phyloP scores from a whole-genome alignment of 2,888 invertebrate genomes.

The Tachina grossa region DNA sequence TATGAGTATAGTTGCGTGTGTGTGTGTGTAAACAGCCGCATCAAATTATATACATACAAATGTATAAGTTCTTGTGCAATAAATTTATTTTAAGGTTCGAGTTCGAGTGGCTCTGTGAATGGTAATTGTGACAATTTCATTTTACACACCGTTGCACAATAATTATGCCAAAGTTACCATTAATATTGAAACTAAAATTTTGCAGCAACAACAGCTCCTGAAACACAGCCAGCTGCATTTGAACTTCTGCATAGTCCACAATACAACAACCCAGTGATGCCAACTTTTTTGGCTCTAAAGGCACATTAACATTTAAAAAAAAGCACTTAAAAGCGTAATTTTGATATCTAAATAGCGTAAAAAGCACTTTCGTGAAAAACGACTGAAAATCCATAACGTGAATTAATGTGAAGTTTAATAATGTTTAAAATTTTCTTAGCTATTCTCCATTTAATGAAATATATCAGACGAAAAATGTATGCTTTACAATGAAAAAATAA shows the following conservation, averaged over 20 bases:
- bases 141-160: slow-evolving; percentile 73
- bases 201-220: slow-evolving; percentile 37
- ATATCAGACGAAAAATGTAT: too few species aligned
- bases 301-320: too few species aligned
- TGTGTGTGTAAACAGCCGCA: not conserved
- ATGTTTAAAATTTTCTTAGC: too few species aligned
- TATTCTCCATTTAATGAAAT: too few species aligned
- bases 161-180: slow-evolving; percentile 70
- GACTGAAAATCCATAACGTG: too few species aligned
- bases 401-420: too few species aligned
- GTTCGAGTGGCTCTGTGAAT: slow-evolving; percentile 59
- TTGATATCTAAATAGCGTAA: too few species aligned
- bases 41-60: not conserved
- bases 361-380: too few species aligned
- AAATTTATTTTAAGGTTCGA: slow-evolving; percentile 49
- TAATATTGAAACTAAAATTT: slow-evolving; percentile 63
- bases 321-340: too few species aligned
- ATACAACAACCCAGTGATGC: slow-evolving; percentile 29
- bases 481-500: too few species aligned
- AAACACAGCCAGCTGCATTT: slow-evolving; percentile 38
- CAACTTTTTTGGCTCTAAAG: too few species aligned
- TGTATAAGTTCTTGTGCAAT: not conserved
- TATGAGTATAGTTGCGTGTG: not conserved
- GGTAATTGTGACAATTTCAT: slow-evolving; percentile 74
- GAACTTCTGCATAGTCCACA: slow-evolving; percentile 21